Evolutionary conservation across 2,888 invertebrate genomes (phyloP).

Genomic region (Agrilus mali): DNA sequence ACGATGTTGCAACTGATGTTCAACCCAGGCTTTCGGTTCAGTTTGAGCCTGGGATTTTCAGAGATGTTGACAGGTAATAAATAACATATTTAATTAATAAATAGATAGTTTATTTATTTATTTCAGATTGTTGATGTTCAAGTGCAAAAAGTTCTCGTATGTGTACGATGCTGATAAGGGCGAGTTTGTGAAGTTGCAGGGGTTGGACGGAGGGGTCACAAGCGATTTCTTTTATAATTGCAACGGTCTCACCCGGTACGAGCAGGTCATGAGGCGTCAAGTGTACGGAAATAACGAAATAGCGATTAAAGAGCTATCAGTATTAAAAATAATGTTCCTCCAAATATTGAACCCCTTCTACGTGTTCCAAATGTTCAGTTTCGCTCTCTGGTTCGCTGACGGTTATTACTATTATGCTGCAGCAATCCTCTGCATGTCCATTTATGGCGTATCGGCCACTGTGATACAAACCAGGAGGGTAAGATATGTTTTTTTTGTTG

Average conservation of each 20-base stretch:
- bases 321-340: slow-evolving; percentile 58
- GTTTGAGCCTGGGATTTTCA: slow-evolving; percentile 30
- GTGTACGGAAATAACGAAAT: slow-evolving; percentile 81
- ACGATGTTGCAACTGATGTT: slow-evolving; percentile 10
- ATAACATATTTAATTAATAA: not conserved
- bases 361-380: slow-evolving; percentile 88
- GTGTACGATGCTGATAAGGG: slow-evolving; percentile 63
- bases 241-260: slow-evolving; percentile 43
- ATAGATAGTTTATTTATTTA: slow-evolving; percentile 1
- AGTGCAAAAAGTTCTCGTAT: slow-evolving; percentile 72
- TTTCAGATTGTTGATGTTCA: slow-evolving; percentile 44
- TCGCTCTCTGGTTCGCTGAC: slow-evolving; percentile 79
- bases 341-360: slow-evolving; percentile 92
- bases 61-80: slow-evolving; percentile 25
- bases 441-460: slow-evolving; percentile 70
- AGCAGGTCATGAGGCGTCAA: slow-evolving; percentile 54
- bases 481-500: slow-evolving; percentile 17
- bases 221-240: slow-evolving; percentile 52
- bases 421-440: slow-evolving; percentile 74
- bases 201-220: slow-evolving; percentile 55
- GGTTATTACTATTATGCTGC: slow-evolving; percentile 83
- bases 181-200: slow-evolving; percentile 58
- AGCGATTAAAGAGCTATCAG: slow-evolving; percentile 61
- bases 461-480: slow-evolving; percentile 77
- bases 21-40: slow-evolving; percentile 23